Evolutionary conservation across 1,140 invertebrate genomes (phyloP), one percentile per base, ranked within the genome.

Genomic region (Pomacea maculata): DNA sequence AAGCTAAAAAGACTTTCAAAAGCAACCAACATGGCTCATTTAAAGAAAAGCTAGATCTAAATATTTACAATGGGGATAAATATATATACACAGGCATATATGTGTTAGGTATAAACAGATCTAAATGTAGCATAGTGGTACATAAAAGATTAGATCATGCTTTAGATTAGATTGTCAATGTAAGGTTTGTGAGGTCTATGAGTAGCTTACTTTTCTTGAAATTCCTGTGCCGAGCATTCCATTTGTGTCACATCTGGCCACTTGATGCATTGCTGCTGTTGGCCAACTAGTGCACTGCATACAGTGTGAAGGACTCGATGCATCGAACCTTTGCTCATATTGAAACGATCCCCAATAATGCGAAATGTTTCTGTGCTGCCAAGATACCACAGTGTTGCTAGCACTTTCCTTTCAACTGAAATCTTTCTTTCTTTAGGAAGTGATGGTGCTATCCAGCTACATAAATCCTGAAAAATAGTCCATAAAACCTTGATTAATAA

Each of bases 381-480:
- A n/a, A 70, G 67, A n/a, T 25, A 70, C 67, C 67, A 70, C 21
- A 70, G 21, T 12, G 67, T n/a, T n/a, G 67, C 67, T 25, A 70
- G 21, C 21, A 70, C 11, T n/a, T 70, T 70, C 67, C 21, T 70
- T 70, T 70, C 67, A 17, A 12, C n/a, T n/a, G n/a, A 25, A 34
- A 70, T n/a, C 29, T n/a, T 70, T 70, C 29, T 70, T 70, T 70
- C 67, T 70, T n/a, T 70, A n/a, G 67, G 67, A 12, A 70, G 67
- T 11, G 21, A 14, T 70, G 67, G 67, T 12, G 67, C 67, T n/a
- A 70, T n/a, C 67, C 67, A 70, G 12, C 29, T n/a, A n/a, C 67
- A 70, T 52, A 80, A 72, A n/a, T 57, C 71, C 45, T 57, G 70
- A 73, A 52, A 79, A 61, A 61, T 6, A 45, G 34, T 45, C 34